These are phyloP conservation scores for Hypolimnas misippus DNA, from an alignment of 2,888 invertebrate species.

Conservation along the genomic window DNA sequence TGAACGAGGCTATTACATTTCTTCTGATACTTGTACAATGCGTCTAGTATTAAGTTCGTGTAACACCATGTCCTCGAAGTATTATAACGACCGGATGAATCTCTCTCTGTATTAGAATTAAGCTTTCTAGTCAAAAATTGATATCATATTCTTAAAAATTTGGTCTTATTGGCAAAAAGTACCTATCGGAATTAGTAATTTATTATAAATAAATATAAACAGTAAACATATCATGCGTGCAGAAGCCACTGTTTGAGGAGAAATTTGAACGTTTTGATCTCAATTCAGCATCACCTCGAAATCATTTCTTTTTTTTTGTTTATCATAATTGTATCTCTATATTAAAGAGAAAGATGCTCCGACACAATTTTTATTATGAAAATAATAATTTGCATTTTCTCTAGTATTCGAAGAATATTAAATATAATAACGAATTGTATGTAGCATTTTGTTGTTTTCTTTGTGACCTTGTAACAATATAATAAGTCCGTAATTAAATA, in stretches of 20 bases:
- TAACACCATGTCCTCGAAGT: constrained; percentile 59
- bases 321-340: not conserved
- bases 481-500: not conserved
- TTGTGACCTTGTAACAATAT: not conserved
- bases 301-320: constrained; percentile 5
- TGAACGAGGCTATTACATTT: constrained; percentile 71
- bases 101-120: constrained; percentile 81
- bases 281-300: constrained; percentile 27
- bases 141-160: constrained; percentile 36
- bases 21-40: constrained; percentile 54
- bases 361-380: not conserved
- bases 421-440: not conserved
- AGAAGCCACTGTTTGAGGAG: constrained; percentile 15
- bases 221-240: constrained; percentile 33
- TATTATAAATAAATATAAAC: constrained; percentile 25
- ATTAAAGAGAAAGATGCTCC: not conserved
- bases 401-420: not conserved
- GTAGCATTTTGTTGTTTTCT: not conserved
- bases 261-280: constrained; percentile 30
- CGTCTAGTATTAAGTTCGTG: constrained; percentile 62
- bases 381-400: not conserved
- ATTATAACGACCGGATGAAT: constrained; percentile 79
- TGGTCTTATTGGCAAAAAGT: constrained; percentile 36
- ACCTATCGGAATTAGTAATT: constrained; percentile 32
- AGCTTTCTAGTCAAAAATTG: constrained; percentile 81